Base-by-base conservation (phyloP, 2,888 invertebrate genomes). In the Ligdia adustata region DNA sequence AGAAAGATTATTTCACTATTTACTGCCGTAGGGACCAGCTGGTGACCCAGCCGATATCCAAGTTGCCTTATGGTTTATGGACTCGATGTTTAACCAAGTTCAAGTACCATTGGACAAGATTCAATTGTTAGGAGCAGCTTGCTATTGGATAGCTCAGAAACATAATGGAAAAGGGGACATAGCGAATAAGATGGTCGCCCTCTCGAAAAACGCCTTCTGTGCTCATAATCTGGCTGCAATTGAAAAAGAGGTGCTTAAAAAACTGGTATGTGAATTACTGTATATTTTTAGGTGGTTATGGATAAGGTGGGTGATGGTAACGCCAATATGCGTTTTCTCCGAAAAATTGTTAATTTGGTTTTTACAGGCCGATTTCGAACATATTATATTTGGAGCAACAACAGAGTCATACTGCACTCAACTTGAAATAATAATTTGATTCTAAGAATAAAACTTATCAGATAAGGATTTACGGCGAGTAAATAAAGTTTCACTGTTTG, bases 101-200 rank as follows among this genome's bases (percentile, higher is more conserved):
- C n/a, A n/a, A n/a, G n/a, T n/a, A n/a, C n/a, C 5, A 16, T 16
- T 16, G 16, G 16, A 16, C 16, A 4, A 75, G 22, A 53, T 88
- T n/a, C 88, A 87, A 62, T 16, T 84, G 2, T 55, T 80, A 0
- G 76, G 80, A 0, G 72, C 85, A 1, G 86, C 87, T 2, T 82
- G 85, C 43, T 84, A 71, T 57, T 89, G 88, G 89, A 77, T 88
- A 33, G 79, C 87, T 0, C 71, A 75, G 60, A 89, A 89, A 47
- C 46, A 79, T 1, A 66, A 79, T 7, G 85, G 82, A 0, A 66
- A 0, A 52, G 52, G 0, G n/a, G 60, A 0, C 18, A 6, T 67
- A 0, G 76, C 81, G 0, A 31, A 46, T 1, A 71, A 52, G 27
- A 64, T 87, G 1, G 77, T 80, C 2, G 75, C 55, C 33, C 72